Base-by-base conservation (phyloP, 2,888 invertebrate genomes). In the Dolichomitus sp. region DNA sequence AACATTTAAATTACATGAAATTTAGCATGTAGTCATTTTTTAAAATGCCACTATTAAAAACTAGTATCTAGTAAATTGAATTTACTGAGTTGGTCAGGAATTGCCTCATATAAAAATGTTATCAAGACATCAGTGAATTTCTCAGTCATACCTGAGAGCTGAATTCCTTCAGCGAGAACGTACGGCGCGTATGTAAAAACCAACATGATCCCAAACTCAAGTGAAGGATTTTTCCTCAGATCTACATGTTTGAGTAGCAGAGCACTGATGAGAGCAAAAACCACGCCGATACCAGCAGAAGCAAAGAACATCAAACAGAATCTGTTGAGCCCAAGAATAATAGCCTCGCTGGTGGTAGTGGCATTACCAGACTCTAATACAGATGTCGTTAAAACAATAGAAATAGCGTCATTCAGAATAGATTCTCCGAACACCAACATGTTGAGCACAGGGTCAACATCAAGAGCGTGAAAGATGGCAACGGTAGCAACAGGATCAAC, bases 401-500 rank as follows among this genome's bases (percentile, higher is more conserved):
- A 97, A 81, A 99, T 98, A 40, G 99, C 99, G 95, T 99, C 99
- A 94, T 99, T 99, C 5, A 99, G 95, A 90, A 99, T 98, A 89
- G 98, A 98, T 92, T 98, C 97, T 33, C 98, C 99, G 95, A 99
- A 99, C 1, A 99, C 99, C 94, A 99, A 97, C 99, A 99, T 99
- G 95, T 99, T 99, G 0, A 99, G 95, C 5, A 99, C 97, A 0
- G 99, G 99, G 93, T 99, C 99, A 0, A 99, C 98, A 94, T 99
- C 98, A 33, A 99, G 94, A 1, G 99, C 99, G 94, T 99, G 99
- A 92, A 99, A 99, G 87, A 99, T 99, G 11, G 99, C 99, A 37
- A 99, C 97, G 0, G 99, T 99, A 4, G 99, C 99, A 0, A 99
- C 99, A 0, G 99, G 99, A 94, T 99, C 99, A 4, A 99, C 99